Evolutionary conservation across 92 coral and sea anemone species (phyloP).

Genomic region (Desmophyllum pertusum): DNA sequence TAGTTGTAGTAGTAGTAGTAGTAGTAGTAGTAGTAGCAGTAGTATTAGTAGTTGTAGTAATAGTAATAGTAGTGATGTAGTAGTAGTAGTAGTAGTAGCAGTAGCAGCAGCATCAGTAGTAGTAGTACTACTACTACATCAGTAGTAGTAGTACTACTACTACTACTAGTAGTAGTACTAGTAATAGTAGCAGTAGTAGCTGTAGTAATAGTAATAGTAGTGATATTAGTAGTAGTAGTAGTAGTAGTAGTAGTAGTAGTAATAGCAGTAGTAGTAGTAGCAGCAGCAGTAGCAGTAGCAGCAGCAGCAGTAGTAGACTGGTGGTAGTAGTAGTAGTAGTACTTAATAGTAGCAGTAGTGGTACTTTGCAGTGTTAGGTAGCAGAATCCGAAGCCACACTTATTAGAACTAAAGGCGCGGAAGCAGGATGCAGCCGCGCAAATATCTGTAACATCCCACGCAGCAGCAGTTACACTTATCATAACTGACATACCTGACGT

Average conservation of each 20-base stretch:
- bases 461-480: neutral
- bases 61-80: constrained; percentile 10
- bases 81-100: constrained; percentile 12
- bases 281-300: constrained; percentile 10
- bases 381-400: no score
- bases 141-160: neutral
- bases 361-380: no score
- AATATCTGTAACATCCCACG: no score
- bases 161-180: neutral
- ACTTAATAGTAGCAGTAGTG: no score
- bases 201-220: neutral
- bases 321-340: constrained; percentile 7
- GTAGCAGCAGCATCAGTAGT: neutral
- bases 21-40: neutral
- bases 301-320: neutral
- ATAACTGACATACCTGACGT: neutral
- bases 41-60: constrained; percentile 1
- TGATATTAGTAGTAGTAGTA: neutral
- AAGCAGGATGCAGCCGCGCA: no score
- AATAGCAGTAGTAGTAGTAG: neutral
- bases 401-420: no score
- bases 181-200: constrained; percentile 4
- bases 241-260: neutral
- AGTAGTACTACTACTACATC: neutral
- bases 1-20: constrained; percentile 6